Base-by-base conservation (phyloP, 2,888 invertebrate genomes). In the Coronaproctus castanopsis region DNA sequence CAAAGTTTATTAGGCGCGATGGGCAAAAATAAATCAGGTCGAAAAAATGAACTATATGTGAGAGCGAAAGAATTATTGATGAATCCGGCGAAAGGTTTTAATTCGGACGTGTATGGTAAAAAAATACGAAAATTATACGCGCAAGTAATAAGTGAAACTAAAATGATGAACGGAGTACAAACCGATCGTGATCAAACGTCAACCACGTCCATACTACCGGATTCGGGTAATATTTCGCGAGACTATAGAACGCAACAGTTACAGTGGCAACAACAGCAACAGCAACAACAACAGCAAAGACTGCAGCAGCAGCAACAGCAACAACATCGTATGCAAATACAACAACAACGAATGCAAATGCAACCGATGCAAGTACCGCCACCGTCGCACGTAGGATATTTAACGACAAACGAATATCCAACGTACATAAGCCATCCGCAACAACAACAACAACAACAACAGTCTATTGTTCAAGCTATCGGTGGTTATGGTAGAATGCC, bases 1-100 rank as follows among this genome's bases (percentile, higher is more conserved):
- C 87, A 87, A 76, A 82, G 82, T 74, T 75, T 89, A 70, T 77
- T 88, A 70, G 83, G 83, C 69, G 85, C 80, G 74, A 83, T 85
- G 67, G 85, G 85, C 65, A 78, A 82, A 71, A 85, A 83, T 69
- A 84, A 84, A 72, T 80, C 80, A 67, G 88, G 87, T 64, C 76
- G 85, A 69, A 89, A 89, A 75, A 79, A 77, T 68, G 87, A 88
- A 72, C 75, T 88, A 61, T 82, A 86, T 73, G 76, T 78, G 62
- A 77, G 87, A 68, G 84, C 86, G 62, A 69, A 86, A 65, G 80
- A 82, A 69, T 76, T 87, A 65, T 74, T 87, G 61, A 78, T 80
- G 68, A 76, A 77, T 63, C 76, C 80, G 68, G 79, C 82, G 60
- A 76, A 80, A 65, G 75, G 76, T 57, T 73, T 81, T 61, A 77